A percentile compares a stretch with the other conserved stretches of the same genome.
Evolutionary conservation across 1,140 invertebrate genomes (phyloP).

Genomic region (Lepidurus couesii): DNA sequence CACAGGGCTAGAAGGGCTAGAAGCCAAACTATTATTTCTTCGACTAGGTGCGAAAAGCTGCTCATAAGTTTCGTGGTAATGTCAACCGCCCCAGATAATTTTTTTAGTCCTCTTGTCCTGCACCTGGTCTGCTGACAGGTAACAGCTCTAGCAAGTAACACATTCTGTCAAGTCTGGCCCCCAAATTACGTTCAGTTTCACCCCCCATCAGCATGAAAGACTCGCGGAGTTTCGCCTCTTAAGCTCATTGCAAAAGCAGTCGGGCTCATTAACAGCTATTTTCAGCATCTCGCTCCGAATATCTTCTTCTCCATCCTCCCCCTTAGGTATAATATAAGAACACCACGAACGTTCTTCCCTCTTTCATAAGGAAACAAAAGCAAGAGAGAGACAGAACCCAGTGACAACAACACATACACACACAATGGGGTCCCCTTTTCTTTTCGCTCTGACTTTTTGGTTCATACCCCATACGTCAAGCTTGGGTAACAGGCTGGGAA

Average conservation of each 20-base stretch:
- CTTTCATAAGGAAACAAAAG: too few relatives aligned
- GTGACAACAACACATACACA: too few relatives aligned
- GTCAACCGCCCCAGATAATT: neutral
- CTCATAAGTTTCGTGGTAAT: neutral
- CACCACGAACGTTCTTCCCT: too few relatives aligned
- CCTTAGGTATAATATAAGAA: neutral
- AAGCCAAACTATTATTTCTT: neutral
- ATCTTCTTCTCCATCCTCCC: neutral
- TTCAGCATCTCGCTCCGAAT: neutral
- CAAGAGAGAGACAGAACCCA: too few relatives aligned
- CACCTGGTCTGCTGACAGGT: conserved; percentile 4
- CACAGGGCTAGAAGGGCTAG: neutral
- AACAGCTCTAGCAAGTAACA: conserved; percentile 22
- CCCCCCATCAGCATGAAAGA: neutral
- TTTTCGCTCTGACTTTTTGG: too few relatives aligned
- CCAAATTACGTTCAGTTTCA: conserved; percentile 14
- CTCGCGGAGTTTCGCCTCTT: neutral
- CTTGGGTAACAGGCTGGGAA: neutral
- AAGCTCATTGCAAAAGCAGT: neutral
- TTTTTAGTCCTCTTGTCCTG: neutral
- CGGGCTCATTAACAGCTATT: conserved; percentile 21
- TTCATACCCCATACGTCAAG: too few relatives aligned
- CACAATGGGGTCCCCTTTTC: too few relatives aligned
- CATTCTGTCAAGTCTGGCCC: conserved; percentile 13
- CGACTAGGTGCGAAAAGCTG: too few relatives aligned